Evolutionary conservation across 1,140 invertebrate species (phyloP), one percentile per base, ranked within the genome.

Genomic region (Pentalonia nigronervosa): DNA sequence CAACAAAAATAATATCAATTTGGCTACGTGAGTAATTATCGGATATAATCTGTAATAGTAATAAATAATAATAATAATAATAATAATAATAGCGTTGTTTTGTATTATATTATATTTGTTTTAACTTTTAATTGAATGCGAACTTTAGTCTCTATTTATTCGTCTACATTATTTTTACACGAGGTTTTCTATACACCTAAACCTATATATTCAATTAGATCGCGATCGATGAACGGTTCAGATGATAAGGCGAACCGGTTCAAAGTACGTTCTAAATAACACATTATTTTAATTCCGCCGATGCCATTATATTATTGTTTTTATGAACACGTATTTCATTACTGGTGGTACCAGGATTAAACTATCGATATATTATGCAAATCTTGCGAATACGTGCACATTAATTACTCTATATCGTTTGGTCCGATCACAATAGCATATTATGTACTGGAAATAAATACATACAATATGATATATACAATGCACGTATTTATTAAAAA

Each of bases 61-160:
- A 11, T 48, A 48, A 1, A 20, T 50, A 50, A 17, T 20, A 20
- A 53, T 53, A 53, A 7, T 23, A 7, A 53, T 53, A 53, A 23
- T 21, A 21, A 53, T 53, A 53, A 53, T 53, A 56, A 56, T 36
- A 56, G 17, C 7, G 41, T 89, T 53, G 7, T 88, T 76, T n/a
- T 7, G 30, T 76, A 34, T 76, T n/a, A 53, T n/a, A 48, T 48
- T 87, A 87, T 48, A 48, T n/a, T 88, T 88, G 30, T 88, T 48
- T 48, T 48, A 88, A 48, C 20, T 34, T 56, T 36, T 53, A 53
- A 89, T 53, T 36, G 34, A 88, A 7, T 56, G 41, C 41, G 36
- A 90, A 90, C 89, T 90, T 90, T 90, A 56, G 56, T 67, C 53
- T 56, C 36, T 9, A 56, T 90, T 90, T 45, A 67, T 90, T 90